Conservation (phyloP, 2,888 invertebrate species). For the Brachyopa scutellaris region DNA sequence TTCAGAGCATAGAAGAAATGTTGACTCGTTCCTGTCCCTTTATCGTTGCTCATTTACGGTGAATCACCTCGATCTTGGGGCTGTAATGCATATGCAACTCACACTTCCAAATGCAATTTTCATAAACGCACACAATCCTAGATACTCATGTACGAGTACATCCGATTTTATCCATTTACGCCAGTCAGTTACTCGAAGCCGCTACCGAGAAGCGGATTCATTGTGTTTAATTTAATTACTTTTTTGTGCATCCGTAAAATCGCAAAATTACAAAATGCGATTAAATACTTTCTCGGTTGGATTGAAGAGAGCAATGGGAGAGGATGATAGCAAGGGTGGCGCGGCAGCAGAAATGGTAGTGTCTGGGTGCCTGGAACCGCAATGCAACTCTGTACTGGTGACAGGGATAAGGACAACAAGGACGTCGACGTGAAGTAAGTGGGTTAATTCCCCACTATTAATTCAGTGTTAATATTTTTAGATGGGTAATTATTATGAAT, state of each 20-base stretch:
- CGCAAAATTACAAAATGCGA: slow-evolving; percentile 52
- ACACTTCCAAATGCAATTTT: not conserved
- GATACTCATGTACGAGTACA: too few relatives aligned
- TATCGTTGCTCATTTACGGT: not conserved
- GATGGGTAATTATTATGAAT: slow-evolving; percentile 36
- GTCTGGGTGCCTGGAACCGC: not conserved
- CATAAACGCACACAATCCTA: not conserved
- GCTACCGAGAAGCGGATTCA: slow-evolving; percentile 24
- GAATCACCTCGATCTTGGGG: not conserved
- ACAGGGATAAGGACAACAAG: not conserved
- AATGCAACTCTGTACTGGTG: not conserved
- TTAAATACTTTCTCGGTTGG: slow-evolving; percentile 44
- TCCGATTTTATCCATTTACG: not conserved
- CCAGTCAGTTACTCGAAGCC: not conserved
- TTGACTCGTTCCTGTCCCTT: too few relatives aligned
- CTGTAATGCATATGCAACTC: not conserved
- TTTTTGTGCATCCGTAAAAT: slow-evolving; percentile 61
- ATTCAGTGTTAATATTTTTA: slow-evolving; percentile 19
- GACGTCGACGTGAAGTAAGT: not conserved
- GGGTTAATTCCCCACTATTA: slow-evolving; percentile 14
- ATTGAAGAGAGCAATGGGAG: slow-evolving; percentile 12
- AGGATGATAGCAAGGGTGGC: not conserved
- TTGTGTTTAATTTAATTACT: slow-evolving; percentile 55
- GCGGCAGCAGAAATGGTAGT: not conserved
- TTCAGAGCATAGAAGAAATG: too few relatives aligned